These are phyloP conservation scores for Chionomys nivalis DNA, from an alignment of 2,113 vertebrate genomes.

Conservation along the genomic window DNA sequence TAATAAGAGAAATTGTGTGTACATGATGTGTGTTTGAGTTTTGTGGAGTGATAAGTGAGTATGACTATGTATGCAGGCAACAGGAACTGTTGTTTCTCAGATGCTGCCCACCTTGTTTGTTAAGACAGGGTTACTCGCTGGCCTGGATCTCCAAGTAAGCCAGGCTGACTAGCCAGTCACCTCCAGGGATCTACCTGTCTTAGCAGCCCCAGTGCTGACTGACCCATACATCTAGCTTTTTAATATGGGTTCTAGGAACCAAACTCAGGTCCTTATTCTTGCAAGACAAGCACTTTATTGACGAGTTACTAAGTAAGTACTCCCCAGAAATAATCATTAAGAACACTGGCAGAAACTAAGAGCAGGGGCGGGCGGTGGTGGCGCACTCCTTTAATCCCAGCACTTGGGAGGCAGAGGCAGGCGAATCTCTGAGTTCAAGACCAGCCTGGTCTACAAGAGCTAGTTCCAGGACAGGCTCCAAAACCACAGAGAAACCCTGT, in stretches of 20 bases:
- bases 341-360: conserved; percentile 47
- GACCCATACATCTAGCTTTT: not conserved
- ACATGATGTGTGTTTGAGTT: not conserved
- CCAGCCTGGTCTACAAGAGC: no score
- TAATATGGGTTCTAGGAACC: not conserved
- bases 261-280: not conserved
- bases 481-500: no score
- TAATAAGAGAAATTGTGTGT: not conserved
- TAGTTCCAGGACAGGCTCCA: no score
- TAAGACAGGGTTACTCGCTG: not conserved
- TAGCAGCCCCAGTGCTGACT: not conserved
- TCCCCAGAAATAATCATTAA: not conserved
- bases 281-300: not conserved
- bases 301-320: not conserved
- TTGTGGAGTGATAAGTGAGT: not conserved
- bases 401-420: no score
- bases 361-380: no score
- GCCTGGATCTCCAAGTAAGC: not conserved
- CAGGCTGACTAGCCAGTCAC: not conserved
- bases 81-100: not conserved
- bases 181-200: not conserved
- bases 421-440: no score
- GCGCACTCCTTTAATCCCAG: no score
- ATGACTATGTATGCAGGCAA: not conserved
- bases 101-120: not conserved